Evolutionary conservation across 1,140 invertebrate genomes (phyloP), one percentile per base, ranked within the genome.

Genomic region (Dendroctonus valens): DNA sequence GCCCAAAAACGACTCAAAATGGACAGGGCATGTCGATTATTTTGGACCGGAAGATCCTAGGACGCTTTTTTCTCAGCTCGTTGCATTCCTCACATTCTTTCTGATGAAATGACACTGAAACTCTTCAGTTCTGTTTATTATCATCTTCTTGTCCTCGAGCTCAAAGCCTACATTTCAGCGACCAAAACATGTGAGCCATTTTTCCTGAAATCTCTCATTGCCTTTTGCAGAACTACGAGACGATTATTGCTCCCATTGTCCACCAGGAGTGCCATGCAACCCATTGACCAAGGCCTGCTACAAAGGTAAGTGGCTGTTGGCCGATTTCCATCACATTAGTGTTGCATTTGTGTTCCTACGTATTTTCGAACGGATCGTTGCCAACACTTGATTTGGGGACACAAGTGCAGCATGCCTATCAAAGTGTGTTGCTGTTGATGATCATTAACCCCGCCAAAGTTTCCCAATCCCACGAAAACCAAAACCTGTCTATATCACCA

Each of bases 251-350:
- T 84, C 86, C 11, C 87, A 91, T 69, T 92, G 91, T 77, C 87
- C 89, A 63, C 82, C 86, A 41, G 90, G 90, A 61, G 84, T 86
- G 26, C 81, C 83, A 14, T 93, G 91, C 69, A 87, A 92, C 79
- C 84, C 86, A 44, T 82, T 84, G 52, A 90, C 89, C 6, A 89
- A 89, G 14, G 88, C 86, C 57, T 93, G 91, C 77, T 84, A 89
- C 67, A 87, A 89, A 87, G 90, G 91, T 90, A 85, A 82, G 84
- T 58, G 9, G 11, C 9, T 65, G 51, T 51, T 67, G 42, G 53
- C 41, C 7, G 40, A 11, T n/a, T 37, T 41, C 44, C 9, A 49
- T 54, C 9, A 60, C 7, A 59, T 61, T 69, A 26, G 51, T 59
- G 39, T 58, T 60, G 58, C 38, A 54, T 66, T 59, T 59, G 58